Conservation (phyloP, 1,140 invertebrate genomes). For the Drosophila mauritiana region DNA sequence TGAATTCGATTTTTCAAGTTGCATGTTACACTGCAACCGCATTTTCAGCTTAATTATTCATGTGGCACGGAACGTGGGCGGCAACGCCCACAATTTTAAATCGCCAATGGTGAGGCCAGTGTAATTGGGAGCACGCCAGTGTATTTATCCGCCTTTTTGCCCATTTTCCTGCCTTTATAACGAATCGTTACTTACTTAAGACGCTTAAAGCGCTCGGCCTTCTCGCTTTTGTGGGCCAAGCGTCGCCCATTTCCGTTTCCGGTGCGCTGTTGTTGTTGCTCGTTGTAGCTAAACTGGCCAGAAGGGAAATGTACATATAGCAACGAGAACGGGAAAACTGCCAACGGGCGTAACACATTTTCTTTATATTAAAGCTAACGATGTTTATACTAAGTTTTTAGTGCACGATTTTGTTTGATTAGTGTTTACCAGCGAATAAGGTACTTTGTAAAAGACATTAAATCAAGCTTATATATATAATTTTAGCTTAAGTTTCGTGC, state of each 20-base stretch:
- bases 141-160: conserved; percentile 2
- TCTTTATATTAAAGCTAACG: conserved; percentile 39
- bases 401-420: conserved; percentile 31
- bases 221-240: conserved; percentile 36
- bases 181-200: conserved; percentile 40
- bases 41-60: conserved; percentile 22
- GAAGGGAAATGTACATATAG: neutral
- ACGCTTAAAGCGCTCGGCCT: conserved; percentile 13
- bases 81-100: conserved; percentile 19
- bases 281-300: conserved; percentile 19
- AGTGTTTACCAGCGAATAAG: neutral
- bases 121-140: conserved; percentile 38
- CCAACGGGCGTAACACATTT: conserved; percentile 33
- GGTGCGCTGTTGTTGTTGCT: conserved; percentile 37
- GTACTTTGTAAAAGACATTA: conserved; percentile 1
- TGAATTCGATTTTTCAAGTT: too few species aligned
- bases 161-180: conserved; percentile 4
- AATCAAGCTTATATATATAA: conserved; percentile 6
- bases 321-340: conserved; percentile 20
- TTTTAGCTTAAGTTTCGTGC: conserved; percentile 15
- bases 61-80: neutral
- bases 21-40: neutral
- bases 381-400: conserved; percentile 13
- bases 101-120: conserved; percentile 12
- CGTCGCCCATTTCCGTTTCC: conserved; percentile 51